Evolutionary conservation across 2,797 vertebrate species (phyloP), one percentile per base, ranked within the genome.

Genomic region (Anisognathus igniventris): DNA sequence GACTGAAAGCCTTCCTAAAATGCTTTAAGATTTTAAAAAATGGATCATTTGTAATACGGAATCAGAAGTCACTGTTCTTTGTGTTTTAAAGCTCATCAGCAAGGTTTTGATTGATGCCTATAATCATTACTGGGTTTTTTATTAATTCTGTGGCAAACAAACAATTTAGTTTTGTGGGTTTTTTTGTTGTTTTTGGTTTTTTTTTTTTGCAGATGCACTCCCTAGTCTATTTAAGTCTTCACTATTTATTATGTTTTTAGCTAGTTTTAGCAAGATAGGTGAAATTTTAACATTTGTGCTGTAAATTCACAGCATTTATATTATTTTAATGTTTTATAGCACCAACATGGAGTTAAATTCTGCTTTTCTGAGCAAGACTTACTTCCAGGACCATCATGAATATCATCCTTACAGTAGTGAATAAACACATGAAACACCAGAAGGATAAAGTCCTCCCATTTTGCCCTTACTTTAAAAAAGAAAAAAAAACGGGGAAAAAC

Each of bases 401-500:
- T 57, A 65, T 48, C 7, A 3, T 37, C 31, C 45, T 28, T 60
- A 67, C 61, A 24, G 6, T 6, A 66, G 40, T 50, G 15, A 76
- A 57, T 42, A 56, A 5, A 30, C 12, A 10, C 6, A 12, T 5
- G 23, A 66, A 19, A 45, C 4, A 62, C 20, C 19, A 39, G 5
- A 67, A 74, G 4, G 31, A 56, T 50, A 21, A 58, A 74, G 30
- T 18, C 9, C 48, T 70, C 62, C 11, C 19, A 37, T 60, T 77
- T 62, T 57, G 44, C 1, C 6, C n/a, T 1, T 48, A 13, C 7
- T 60, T 76, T 12, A 42, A 57, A 65, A 31, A 48, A 71, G 31
- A 71, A 71, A 70, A 42, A 37, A 22, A 2, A 0, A 2, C 1
- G 2, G 0, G 1, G 1, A 8, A 15, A 18, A 14, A 0, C 0